A percentile compares a stretch with the other conserved stretches of the same genome.
Evolutionary conservation across 2,797 vertebrate species (phyloP).

Genomic region (Oreochromis mossambicus): DNA sequence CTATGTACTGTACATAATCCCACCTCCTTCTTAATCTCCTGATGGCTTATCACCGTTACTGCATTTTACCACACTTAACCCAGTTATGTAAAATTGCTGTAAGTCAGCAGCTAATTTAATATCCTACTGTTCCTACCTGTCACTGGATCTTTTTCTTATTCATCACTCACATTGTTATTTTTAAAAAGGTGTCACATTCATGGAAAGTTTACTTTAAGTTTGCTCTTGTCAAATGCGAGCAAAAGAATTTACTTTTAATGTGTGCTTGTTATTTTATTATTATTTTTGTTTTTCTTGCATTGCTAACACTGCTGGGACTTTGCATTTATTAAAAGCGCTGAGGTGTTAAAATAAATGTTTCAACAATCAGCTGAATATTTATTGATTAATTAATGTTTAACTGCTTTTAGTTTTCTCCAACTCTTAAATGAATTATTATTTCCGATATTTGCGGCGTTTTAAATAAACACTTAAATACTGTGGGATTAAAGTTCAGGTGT

Average conservation of each 20-base stretch:
- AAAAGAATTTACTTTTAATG: neutral
- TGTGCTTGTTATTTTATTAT: neutral
- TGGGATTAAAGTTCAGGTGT: neutral
- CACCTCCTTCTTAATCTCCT: slow-evolving; percentile 31
- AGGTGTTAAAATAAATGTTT: neutral
- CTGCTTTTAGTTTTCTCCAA: neutral
- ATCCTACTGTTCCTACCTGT: neutral
- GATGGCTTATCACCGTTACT: slow-evolving; percentile 17
- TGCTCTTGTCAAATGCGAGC: neutral
- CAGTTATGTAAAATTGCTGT: neutral
- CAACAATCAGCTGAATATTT: neutral
- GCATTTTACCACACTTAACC: slow-evolving; percentile 13
- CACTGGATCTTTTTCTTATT: neutral
- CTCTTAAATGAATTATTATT: neutral
- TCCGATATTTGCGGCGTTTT: neutral
- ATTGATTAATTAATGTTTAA: neutral
- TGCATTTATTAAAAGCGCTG: neutral
- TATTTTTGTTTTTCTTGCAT: neutral
- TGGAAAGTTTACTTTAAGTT: neutral
- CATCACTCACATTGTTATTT: neutral
- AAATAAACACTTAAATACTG: neutral
- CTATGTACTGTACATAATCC: slow-evolving; percentile 38
- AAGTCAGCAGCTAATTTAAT: neutral
- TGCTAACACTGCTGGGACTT: neutral
- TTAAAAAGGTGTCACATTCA: neutral